Conservation (phyloP, 2,113 vertebrate species). For the Crotalus viridis region DNA sequence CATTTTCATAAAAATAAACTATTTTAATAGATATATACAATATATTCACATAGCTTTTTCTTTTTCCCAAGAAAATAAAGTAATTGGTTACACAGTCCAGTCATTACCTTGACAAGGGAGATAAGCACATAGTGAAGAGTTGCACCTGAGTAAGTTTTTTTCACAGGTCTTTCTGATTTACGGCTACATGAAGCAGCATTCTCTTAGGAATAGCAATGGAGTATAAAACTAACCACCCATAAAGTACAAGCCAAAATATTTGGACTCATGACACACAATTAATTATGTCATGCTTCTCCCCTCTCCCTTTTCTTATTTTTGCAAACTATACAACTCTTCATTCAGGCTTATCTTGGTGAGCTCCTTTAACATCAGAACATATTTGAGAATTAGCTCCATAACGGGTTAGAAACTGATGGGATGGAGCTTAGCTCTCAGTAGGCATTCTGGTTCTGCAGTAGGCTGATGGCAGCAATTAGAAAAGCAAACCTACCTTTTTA, state of each 20-base stretch:
- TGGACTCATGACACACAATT: slow-evolving; percentile 65
- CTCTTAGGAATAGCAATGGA: slow-evolving; percentile 34
- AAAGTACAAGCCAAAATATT: slow-evolving; percentile 16
- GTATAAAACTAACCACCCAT: background rate
- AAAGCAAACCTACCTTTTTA: background rate
- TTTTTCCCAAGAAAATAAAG: slow-evolving; percentile 39
- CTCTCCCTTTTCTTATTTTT: background rate
- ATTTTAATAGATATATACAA: slow-evolving; percentile 78
- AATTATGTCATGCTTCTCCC: slow-evolving; percentile 53
- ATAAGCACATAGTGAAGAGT: slow-evolving; percentile 44
- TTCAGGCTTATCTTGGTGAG: background rate
- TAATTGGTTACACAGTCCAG: slow-evolving; percentile 56
- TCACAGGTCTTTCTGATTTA: slow-evolving; percentile 62
- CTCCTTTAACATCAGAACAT: no score
- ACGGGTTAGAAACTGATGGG: background rate
- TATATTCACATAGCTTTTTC: slow-evolving; percentile 49
- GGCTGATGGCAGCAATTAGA: background rate
- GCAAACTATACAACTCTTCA: background rate
- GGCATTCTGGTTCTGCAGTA: background rate
- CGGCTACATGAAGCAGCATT: slow-evolving; percentile 62
- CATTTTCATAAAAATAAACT: slow-evolving; percentile 73
- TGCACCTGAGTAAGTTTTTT: slow-evolving; percentile 46
- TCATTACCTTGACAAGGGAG: slow-evolving; percentile 56
- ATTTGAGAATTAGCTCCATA: background rate
- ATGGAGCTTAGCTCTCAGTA: background rate